Evolutionary conservation across 2,113 vertebrate genomes (phyloP).

Genomic region (Piprites chloris): DNA sequence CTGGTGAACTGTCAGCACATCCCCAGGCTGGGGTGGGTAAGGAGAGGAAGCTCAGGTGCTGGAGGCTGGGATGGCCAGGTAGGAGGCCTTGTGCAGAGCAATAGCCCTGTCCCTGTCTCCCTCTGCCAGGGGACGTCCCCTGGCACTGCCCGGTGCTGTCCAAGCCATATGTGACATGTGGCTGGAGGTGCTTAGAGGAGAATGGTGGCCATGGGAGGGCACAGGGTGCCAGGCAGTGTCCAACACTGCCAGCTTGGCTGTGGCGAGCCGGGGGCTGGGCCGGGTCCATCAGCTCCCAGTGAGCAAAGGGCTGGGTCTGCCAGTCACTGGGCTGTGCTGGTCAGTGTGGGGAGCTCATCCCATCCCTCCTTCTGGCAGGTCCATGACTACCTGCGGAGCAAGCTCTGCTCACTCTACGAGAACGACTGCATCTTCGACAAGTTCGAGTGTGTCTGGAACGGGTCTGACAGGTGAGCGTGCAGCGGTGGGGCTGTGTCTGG

Average conservation of each 20-base stretch:
- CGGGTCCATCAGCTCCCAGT: rapidly evolving
- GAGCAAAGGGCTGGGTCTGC: rapidly evolving
- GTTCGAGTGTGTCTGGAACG: constrained; percentile 97
- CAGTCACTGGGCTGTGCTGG: neutral
- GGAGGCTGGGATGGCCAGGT: neutral
- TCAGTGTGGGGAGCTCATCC: neutral
- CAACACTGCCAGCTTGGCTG: rapidly evolving
- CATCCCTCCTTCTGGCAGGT: constrained; percentile 73
- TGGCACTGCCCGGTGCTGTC: neutral
- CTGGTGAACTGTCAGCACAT: neutral
- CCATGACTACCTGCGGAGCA: constrained; percentile 94
- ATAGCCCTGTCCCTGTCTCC: neutral
- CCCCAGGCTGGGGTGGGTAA: too few relatives aligned
- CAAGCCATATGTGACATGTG: rapidly evolving
- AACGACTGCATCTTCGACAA: constrained; percentile 99
- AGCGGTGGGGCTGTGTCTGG: rapidly evolving
- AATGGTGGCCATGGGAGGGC: rapidly evolving
- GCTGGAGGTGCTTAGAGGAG: neutral
- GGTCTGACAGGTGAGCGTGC: constrained; percentile 86
- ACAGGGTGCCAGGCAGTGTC: rapidly evolving
- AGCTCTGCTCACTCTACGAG: constrained; percentile 93
- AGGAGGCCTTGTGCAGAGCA: neutral
- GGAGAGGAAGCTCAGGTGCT: neutral
- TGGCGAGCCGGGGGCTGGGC: rapidly evolving
- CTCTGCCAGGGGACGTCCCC: neutral